phyloP scores from a whole-genome alignment of 2,888 invertebrate genomes.

The Sarcophaga rosellei region DNA sequence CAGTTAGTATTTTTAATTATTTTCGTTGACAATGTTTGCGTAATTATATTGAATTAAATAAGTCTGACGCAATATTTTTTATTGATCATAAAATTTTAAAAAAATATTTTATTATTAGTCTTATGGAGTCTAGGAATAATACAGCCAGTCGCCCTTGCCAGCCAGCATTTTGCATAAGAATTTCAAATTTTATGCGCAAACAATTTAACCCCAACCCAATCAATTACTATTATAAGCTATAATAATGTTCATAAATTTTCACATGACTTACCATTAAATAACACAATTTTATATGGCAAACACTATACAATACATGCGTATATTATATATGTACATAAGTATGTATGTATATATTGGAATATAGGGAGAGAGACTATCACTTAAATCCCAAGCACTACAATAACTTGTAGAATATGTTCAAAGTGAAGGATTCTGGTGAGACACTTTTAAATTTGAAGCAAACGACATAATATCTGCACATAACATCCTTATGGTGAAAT shows the following conservation, averaged over 20 bases:
- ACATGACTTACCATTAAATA: slow-evolving; percentile 35
- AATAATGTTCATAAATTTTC: slow-evolving; percentile 30
- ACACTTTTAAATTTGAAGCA: no score
- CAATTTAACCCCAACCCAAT: neutral
- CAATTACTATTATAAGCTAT: slow-evolving; percentile 26
- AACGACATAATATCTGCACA: neutral
- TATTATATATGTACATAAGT: no score
- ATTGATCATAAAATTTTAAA: no score
- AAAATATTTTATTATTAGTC: no score
- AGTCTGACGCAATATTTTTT: no score
- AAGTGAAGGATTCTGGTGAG: neutral
- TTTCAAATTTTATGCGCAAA: neutral
- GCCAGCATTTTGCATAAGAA: no score
- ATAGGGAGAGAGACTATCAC: neutral
- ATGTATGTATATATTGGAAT: no score
- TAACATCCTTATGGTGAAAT: no score
- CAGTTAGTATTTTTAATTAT: no score
- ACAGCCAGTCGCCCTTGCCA: neutral
- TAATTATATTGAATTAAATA: no score
- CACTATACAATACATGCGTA: neutral
- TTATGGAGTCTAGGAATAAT: no score
- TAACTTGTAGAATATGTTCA: neutral
- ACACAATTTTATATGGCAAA: slow-evolving; percentile 14
- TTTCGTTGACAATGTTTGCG: no score
- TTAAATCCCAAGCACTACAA: neutral